Evolutionary conservation across 2,888 invertebrate species (phyloP).

Genomic region (Drosophila multiciliata): DNA sequence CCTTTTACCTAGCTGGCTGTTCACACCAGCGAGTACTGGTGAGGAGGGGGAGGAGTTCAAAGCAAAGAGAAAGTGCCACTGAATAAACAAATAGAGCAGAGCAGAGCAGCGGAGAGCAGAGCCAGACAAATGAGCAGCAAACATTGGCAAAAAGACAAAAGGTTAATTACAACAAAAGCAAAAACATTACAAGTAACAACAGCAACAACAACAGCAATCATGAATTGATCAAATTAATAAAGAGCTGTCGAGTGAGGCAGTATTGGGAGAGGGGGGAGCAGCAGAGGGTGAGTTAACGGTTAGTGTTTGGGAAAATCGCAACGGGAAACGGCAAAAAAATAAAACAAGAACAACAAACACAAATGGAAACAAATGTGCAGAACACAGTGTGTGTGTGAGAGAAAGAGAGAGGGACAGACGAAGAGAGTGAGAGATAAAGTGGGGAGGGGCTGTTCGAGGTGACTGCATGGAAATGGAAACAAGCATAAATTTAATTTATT

Average conservation of each 20-base stretch:
- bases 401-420: neutral
- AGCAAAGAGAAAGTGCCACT: conserved; percentile 44
- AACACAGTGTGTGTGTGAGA: neutral
- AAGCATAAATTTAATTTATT: conserved; percentile 80
- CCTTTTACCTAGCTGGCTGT: conserved; percentile 15
- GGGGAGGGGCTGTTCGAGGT: conserved; percentile 4
- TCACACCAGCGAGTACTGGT: neutral
- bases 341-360: conserved; percentile 39
- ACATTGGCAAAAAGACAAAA: conserved; percentile 69
- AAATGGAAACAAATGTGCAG: conserved; percentile 58
- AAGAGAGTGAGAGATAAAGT: neutral
- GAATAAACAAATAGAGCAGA: conserved; percentile 45
- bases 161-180: conserved; percentile 77
- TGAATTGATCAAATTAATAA: conserved; percentile 79
- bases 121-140: conserved; percentile 55
- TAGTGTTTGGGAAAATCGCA: conserved; percentile 64
- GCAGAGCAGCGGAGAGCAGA: conserved; percentile 2
- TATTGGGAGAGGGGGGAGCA: neutral
- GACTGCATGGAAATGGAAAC: conserved; percentile 61
- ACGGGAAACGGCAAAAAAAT: conserved; percentile 28
- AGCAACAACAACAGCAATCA: conserved; percentile 59
- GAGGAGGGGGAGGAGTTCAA: neutral
- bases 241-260: conserved; percentile 59
- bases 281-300: conserved; percentile 5
- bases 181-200: conserved; percentile 48